phyloP scores from a whole-genome alignment of 2,888 invertebrate species.

The Acronicta alni region DNA sequence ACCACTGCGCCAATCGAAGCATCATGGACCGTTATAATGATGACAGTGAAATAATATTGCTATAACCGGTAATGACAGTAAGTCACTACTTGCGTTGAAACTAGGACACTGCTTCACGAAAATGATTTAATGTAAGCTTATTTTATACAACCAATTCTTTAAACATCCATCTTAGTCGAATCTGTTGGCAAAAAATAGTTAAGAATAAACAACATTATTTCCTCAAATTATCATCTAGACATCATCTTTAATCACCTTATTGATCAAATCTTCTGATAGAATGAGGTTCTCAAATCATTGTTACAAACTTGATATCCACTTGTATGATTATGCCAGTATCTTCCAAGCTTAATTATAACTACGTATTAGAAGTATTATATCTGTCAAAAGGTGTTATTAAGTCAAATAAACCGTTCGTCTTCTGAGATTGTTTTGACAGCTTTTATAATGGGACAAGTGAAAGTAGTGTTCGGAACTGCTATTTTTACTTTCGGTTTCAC shows the following conservation, averaged over 20 bases:
- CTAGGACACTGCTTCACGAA: too few relatives aligned
- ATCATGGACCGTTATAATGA: too few relatives aligned
- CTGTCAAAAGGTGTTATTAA: constrained; percentile 41
- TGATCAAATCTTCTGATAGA: constrained; percentile 41
- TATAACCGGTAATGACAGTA: too few relatives aligned
- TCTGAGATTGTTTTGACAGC: constrained; percentile 54
- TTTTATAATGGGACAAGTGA: constrained; percentile 46
- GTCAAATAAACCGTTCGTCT: constrained; percentile 33
- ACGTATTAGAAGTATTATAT: constrained; percentile 21
- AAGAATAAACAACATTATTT: constrained; percentile 10
- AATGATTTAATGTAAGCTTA: too few relatives aligned
- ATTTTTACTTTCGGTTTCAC: constrained; percentile 56
- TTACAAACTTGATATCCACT: constrained; percentile 20
- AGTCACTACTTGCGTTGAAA: too few relatives aligned
- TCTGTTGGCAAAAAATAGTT: constrained; percentile 19
- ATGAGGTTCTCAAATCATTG: constrained; percentile 25
- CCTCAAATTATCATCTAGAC: constrained; percentile 10
- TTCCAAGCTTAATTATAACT: constrained; percentile 34
- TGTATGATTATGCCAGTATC: constrained; percentile 5
- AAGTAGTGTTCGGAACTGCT: constrained; percentile 49
- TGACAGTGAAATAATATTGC: too few relatives aligned
- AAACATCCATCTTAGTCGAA: constrained; percentile 3
- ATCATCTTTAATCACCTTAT: constrained; percentile 31
- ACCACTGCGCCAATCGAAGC: too few relatives aligned
- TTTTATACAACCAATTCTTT: not conserved